Evolutionary conservation across 2,888 invertebrate species (phyloP).

Genomic region (Amiota minor): DNA sequence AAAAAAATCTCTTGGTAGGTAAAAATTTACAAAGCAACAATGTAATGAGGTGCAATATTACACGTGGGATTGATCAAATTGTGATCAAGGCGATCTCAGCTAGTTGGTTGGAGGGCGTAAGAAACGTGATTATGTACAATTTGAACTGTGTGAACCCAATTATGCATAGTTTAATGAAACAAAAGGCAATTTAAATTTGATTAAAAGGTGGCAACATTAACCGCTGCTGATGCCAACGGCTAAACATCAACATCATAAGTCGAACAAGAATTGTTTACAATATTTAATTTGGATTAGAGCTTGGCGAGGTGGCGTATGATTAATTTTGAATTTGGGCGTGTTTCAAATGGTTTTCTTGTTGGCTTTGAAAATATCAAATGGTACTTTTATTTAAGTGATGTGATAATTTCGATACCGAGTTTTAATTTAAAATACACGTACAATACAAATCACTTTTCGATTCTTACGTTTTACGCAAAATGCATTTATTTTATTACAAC

Average conservation of each 20-base stretch:
- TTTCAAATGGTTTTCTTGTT: background rate
- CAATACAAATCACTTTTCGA: slow-evolving; percentile 26
- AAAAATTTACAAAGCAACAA: background rate
- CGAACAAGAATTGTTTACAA: slow-evolving; percentile 33
- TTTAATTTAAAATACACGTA: slow-evolving; percentile 60
- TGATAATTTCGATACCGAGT: slow-evolving; percentile 48
- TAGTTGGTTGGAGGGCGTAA: background rate
- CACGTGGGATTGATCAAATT: slow-evolving; percentile 23
- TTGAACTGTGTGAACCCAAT: slow-evolving; percentile 17
- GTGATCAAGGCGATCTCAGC: background rate
- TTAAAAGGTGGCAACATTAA: slow-evolving; percentile 32
- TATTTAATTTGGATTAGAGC: slow-evolving; percentile 34
- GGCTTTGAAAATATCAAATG: slow-evolving; percentile 39
- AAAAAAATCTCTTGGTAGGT: no score
- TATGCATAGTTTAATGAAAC: slow-evolving; percentile 19
- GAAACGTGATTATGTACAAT: slow-evolving; percentile 30
- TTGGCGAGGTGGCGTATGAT: slow-evolving; percentile 49
- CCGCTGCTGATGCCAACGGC: slow-evolving; percentile 10
- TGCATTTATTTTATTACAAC: slow-evolving; percentile 55
- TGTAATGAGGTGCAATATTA: slow-evolving; percentile 1
- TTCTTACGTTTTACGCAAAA: slow-evolving; percentile 57
- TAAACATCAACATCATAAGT: slow-evolving; percentile 33
- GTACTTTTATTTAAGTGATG: slow-evolving; percentile 31
- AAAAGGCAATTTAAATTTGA: slow-evolving; percentile 17
- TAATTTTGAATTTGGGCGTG: slow-evolving; percentile 45